Percentiles rank a stretch among this genome's conserved stretches.
These are phyloP conservation scores for Lepisosteus osseus DNA, from an alignment of 2,113 vertebrate genomes.

Conservation along the genomic window DNA sequence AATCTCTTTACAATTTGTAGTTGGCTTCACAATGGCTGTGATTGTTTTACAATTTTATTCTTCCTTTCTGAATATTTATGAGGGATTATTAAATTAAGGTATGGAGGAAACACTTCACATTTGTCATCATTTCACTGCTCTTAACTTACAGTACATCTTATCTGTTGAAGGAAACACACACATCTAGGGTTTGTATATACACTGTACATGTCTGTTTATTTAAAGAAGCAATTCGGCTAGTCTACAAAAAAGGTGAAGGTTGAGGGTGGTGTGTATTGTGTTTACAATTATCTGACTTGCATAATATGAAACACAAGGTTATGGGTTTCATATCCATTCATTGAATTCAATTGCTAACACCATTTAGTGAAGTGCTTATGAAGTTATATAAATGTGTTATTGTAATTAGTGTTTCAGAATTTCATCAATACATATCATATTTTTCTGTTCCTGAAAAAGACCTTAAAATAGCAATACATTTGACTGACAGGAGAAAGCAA, in stretches of 20 bases:
- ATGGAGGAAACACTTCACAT: too few relatives aligned
- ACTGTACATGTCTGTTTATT: too few relatives aligned
- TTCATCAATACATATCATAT: background rate
- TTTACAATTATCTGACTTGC: too few relatives aligned
- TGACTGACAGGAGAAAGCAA: slow-evolving; percentile 15
- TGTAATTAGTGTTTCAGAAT: background rate
- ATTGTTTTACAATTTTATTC: background rate
- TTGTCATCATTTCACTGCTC: too few relatives aligned
- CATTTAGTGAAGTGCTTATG: background rate
- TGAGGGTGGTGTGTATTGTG: too few relatives aligned
- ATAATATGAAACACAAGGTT: background rate
- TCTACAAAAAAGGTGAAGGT: too few relatives aligned
- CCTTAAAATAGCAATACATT: slow-evolving; percentile 18
- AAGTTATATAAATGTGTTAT: background rate
- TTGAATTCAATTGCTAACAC: background rate
- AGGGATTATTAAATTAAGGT: too few relatives aligned
- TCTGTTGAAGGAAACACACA: too few relatives aligned
- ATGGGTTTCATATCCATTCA: background rate
- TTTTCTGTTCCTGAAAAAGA: background rate
- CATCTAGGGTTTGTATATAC: too few relatives aligned
- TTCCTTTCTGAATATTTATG: background rate
- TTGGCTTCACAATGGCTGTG: too few relatives aligned
- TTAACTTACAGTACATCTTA: too few relatives aligned
- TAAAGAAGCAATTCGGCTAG: too few relatives aligned
- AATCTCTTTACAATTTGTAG: slow-evolving; percentile 1